A percentile compares a stretch with the other conserved stretches of the same genome.
These are phyloP conservation scores for Pangasius djambal DNA, from an alignment of 2,797 vertebrate species.

Conservation along the genomic window DNA sequence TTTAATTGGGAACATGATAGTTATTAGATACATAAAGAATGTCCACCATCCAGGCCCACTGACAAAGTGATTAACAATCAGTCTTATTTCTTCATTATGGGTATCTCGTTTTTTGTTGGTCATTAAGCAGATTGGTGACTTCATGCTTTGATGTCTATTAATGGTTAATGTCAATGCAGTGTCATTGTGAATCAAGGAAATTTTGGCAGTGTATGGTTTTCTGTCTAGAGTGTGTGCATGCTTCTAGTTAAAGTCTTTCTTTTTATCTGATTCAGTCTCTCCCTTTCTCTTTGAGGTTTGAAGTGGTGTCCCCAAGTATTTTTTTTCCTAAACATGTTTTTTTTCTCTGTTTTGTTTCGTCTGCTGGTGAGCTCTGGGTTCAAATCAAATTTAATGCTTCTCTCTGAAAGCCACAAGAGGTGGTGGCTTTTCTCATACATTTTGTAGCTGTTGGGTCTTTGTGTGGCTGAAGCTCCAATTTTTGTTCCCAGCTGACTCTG, in stretches of 20 bases:
- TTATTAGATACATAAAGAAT: neutral
- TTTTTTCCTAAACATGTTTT: neutral
- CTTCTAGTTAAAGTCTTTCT: neutral
- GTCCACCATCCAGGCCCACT: neutral
- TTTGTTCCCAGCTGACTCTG: neutral
- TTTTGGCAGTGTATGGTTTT: neutral
- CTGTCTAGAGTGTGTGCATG: neutral
- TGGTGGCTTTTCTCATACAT: neutral
- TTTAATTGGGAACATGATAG: slow-evolving; percentile 43
- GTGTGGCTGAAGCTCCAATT: neutral
- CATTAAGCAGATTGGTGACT: neutral
- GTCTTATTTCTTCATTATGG: neutral
- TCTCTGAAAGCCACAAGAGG: neutral
- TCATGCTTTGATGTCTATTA: neutral
- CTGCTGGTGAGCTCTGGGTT: neutral
- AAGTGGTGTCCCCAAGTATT: neutral
- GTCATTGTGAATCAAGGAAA: neutral
- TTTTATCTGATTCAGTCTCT: neutral
- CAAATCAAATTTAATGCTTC: neutral
- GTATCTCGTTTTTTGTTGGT: neutral
- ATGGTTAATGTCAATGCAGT: neutral
- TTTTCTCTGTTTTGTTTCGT: neutral
- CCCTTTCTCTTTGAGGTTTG: neutral
- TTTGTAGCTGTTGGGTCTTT: neutral
- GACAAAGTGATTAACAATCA: neutral